Evolutionary conservation across 2,113 vertebrate genomes (phyloP), one percentile per base, ranked within the genome.

Genomic region (Dryoscopus gambensis): DNA sequence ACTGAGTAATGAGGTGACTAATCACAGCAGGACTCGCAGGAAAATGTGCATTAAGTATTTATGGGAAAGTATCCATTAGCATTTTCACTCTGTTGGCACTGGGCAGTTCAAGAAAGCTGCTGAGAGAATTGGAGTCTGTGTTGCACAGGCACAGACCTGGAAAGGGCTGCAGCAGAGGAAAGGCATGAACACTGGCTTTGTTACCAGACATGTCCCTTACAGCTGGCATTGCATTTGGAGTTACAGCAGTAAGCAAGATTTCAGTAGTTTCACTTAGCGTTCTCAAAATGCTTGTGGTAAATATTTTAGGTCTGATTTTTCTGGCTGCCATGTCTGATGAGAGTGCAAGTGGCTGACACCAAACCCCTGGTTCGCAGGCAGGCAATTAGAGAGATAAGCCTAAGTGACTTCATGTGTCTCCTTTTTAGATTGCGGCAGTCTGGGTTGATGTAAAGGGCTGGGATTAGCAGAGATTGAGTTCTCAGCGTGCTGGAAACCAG

Each of bases 1-100:
- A 62, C 94, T 85, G 81, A 59, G 76, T 97, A 97, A 96, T 86
- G 96, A 97, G 93, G 65, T 77, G 62, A 77, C 87, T 95, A 95
- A 95, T 97, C 89, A 21, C 87, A 95, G 96, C 62, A 79, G 93
- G 86, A 95, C 81, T 92, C 6, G 0, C 79, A 96, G 92, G 89
- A 85, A 96, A 95, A 92, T 91, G 71, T 89, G 33, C 83, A 82
- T 97, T 96, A 97, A 97, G 96, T 96, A 97, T 98, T 97, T 95
- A 98, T 79, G 68, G 81, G 57, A 59, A 5, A 27, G 88, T 90
- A 90, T 95, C 96, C 87, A 88, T 97, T 97, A 95, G 83, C 91
- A 62, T 96, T 94, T 95, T 67, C 76, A 13, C 78, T 74, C 33
- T 59, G 62, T 82, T 93, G 91, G 52, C 94, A 65, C 39, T 57